Evolutionary conservation across 1,140 invertebrate species (phyloP).

Genomic region (Gyrodactylus bullatarudis): DNA sequence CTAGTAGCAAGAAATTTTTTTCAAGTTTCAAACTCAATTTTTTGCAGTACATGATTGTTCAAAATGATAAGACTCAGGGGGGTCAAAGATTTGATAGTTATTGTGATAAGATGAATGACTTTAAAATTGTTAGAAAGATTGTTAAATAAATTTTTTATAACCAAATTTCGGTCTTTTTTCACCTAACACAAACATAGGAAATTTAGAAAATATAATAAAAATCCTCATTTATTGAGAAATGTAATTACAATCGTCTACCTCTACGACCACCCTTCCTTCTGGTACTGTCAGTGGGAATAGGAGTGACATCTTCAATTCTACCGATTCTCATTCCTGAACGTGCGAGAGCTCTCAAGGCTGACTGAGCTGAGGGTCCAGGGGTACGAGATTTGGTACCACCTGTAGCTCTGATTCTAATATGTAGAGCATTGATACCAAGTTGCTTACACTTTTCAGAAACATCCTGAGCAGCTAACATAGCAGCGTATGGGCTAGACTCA

Average conservation of each 20-base stretch:
- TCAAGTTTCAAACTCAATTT: too few species aligned
- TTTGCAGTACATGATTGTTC: too few species aligned
- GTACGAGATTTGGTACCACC: conserved; percentile 47
- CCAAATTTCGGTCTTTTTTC: too few species aligned
- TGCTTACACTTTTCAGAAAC: conserved; percentile 91
- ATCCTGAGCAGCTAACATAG: conserved; percentile 99
- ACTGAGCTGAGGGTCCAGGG: conserved; percentile 74
- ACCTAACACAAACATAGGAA: too few species aligned
- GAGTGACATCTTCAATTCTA: conserved; percentile 84
- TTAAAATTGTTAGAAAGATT: too few species aligned
- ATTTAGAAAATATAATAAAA: too few species aligned
- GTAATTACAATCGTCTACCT: conserved; percentile 67
- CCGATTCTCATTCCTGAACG: conserved; percentile 97
- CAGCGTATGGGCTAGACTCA: conserved; percentile 93
- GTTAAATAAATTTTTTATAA: too few species aligned
- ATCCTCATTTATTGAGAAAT: too few species aligned
- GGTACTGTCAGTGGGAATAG: conserved; percentile 88
- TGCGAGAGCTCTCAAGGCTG: conserved; percentile 72
- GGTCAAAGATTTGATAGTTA: too few species aligned
- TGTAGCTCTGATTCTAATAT: conserved; percentile 85
- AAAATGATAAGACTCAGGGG: too few species aligned
- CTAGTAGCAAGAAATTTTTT: too few species aligned
- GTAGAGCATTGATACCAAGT: conserved; percentile 72
- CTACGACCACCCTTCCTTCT: conserved; percentile 94
- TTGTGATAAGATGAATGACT: too few species aligned